Percentiles rank a stretch among this genome's conserved stretches.
Conservation (phyloP, 2,888 invertebrate genomes). For the Oxycera nigricornis region DNA sequence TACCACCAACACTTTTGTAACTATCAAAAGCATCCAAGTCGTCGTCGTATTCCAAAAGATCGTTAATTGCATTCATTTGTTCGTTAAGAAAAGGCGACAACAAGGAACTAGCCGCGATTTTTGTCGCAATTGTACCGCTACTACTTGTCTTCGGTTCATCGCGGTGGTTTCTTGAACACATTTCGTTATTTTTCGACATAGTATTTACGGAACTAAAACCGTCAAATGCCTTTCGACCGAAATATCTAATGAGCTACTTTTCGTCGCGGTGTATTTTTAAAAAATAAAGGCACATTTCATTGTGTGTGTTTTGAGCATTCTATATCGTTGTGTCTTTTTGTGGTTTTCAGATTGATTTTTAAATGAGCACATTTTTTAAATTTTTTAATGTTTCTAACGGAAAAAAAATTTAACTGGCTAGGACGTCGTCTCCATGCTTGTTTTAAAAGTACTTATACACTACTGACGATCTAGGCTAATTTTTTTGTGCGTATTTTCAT, state of each 20-base stretch:
- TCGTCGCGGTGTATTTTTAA: too few species aligned
- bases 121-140: not conserved
- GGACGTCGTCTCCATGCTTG: not conserved
- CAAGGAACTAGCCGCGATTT: not conserved
- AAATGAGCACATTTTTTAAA: not conserved
- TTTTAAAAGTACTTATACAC: not conserved
- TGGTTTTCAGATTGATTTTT: too few species aligned
- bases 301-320: too few species aligned
- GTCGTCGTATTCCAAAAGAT: slow-evolving; percentile 46
- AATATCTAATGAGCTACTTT: too few species aligned
- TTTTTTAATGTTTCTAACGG: not conserved
- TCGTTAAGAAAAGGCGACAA: slow-evolving; percentile 20
- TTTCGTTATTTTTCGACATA: slow-evolving; percentile 28
- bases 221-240: too few species aligned
- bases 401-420: not conserved
- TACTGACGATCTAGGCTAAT: not conserved
- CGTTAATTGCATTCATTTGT: slow-evolving; percentile 38
- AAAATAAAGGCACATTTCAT: too few species aligned
- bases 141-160: not conserved
- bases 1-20: not conserved
- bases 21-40: slow-evolving; percentile 41
- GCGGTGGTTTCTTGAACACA: slow-evolving; percentile 33
- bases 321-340: too few species aligned
- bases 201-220: slow-evolving; percentile 2
- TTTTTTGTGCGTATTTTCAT: not conserved